A percentile compares a stretch with the other conserved stretches of the same genome.
These are phyloP conservation scores for Nansenia antarctica DNA, from an alignment of 2,113 vertebrate genomes.

Conservation along the genomic window DNA sequence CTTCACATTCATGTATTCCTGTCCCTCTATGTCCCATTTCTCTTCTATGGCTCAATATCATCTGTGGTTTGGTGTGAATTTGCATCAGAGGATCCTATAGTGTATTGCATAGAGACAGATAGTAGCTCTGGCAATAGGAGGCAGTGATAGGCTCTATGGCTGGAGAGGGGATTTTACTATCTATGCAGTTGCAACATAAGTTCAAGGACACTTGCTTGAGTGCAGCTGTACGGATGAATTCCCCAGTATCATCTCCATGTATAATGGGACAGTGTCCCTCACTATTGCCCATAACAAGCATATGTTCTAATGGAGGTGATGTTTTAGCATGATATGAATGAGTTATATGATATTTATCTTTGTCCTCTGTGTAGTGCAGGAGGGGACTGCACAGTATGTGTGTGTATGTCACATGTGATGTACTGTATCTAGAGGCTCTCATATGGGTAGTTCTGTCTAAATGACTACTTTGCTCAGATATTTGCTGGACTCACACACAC, in stretches of 20 bases:
- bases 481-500: constrained; percentile 19
- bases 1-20: constrained; percentile 3
- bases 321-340: constrained; percentile 52
- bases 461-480: neutral
- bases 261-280: neutral
- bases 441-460: neutral
- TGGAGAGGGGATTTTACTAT: constrained; percentile 28
- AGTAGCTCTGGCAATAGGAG: constrained; percentile 32
- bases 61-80: neutral
- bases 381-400: neutral
- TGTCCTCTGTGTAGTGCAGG: constrained; percentile 18
- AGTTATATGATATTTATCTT: constrained; percentile 45
- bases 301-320: constrained; percentile 54
- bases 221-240: neutral
- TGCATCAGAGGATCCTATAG: neutral
- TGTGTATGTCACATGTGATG: constrained; percentile 18
- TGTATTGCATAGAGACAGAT: neutral
- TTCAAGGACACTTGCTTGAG: constrained; percentile 57
- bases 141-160: neutral
- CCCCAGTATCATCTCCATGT: neutral
- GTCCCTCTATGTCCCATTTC: neutral
- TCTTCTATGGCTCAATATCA: neutral
- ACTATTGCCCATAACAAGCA: no score
- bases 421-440: neutral
- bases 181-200: constrained; percentile 24